Conservation (phyloP, 2,888 invertebrate species). For the Thymelicus acteon region DNA sequence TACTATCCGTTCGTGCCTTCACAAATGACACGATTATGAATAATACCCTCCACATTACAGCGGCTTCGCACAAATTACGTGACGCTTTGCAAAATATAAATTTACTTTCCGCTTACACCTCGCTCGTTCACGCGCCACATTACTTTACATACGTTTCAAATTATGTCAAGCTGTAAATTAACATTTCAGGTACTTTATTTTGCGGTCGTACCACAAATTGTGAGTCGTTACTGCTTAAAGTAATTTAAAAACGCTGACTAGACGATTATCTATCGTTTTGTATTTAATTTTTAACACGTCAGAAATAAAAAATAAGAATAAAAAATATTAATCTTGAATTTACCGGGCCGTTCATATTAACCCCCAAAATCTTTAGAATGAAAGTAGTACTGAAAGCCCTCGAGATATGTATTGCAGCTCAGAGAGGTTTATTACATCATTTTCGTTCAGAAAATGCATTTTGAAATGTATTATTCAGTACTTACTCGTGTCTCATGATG, state of each 20-base stretch:
- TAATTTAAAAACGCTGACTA: too few relatives aligned
- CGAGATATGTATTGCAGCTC: neutral
- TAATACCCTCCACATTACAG: slow-evolving; percentile 8
- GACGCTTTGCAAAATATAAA: slow-evolving; percentile 17
- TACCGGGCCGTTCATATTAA: neutral
- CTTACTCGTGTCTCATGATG: neutral
- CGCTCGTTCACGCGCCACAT: neutral
- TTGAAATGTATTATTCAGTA: neutral
- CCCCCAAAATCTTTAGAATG: neutral
- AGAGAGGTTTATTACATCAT: neutral
- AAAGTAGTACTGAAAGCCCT: neutral
- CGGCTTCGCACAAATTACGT: slow-evolving; percentile 12
- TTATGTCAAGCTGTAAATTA: neutral
- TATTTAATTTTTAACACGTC: too few relatives aligned
- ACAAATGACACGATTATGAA: neutral
- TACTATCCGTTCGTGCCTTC: neutral
- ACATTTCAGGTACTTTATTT: neutral
- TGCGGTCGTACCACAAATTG: too few relatives aligned
- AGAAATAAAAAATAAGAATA: too few relatives aligned
- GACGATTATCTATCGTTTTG: too few relatives aligned
- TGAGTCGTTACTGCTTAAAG: too few relatives aligned
- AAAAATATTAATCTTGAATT: too few relatives aligned
- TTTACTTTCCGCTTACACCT: slow-evolving; percentile 4
- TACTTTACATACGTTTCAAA: neutral
- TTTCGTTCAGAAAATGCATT: neutral